These are phyloP conservation scores for Grantiella picta DNA, from an alignment of 2,113 vertebrate species.

Conservation along the genomic window DNA sequence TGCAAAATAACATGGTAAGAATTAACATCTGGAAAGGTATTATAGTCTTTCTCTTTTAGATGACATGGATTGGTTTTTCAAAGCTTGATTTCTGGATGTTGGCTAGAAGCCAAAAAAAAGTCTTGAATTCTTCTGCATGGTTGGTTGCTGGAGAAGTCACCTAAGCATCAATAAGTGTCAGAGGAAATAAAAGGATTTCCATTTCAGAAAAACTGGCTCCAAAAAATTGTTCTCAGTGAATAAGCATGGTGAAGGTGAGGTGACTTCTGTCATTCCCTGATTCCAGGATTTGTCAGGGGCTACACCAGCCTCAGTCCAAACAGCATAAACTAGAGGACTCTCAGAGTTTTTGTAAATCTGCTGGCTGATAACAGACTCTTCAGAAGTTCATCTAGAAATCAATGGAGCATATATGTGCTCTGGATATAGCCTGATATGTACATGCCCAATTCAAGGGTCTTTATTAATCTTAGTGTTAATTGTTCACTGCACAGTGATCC, in stretches of 20 bases:
- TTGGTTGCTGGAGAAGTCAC: conserved; percentile 72
- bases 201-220: neutral
- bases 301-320: neutral
- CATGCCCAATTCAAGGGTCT: neutral
- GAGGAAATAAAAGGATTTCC: conserved; percentile 19
- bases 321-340: neutral
- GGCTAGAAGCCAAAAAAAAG: conserved; percentile 36
- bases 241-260: neutral
- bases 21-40: conserved; percentile 34
- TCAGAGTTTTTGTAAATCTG: neutral
- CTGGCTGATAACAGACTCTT: neutral
- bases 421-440: neutral
- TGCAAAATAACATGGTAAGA: conserved; percentile 31
- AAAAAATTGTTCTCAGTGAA: neutral
- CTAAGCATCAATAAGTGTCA: conserved; percentile 67
- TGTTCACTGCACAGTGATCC: neutral
- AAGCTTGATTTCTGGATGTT: conserved; percentile 7
- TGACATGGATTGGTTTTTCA: neutral
- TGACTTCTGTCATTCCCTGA: neutral
- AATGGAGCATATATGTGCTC: neutral
- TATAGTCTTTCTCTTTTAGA: neutral
- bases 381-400: neutral
- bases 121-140: conserved; percentile 22
- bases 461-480: neutral
- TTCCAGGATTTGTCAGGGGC: neutral